Evolutionary conservation across 2,113 vertebrate species (phyloP), one percentile per base, ranked within the genome.

Genomic region (Jaculus jaculus): DNA sequence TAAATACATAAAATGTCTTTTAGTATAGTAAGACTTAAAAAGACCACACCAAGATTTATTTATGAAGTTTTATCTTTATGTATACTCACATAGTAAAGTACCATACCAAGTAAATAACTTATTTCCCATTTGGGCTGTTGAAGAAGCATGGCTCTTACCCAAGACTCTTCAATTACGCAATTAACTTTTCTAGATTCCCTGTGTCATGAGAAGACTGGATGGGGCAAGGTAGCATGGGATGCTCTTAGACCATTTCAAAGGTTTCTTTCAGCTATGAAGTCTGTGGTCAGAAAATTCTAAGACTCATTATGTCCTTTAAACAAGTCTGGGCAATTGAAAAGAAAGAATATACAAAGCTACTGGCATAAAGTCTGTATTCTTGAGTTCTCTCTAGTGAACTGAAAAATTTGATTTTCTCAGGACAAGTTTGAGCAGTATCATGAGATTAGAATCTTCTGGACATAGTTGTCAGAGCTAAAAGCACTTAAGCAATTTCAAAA

Each of bases 1-100:
- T 72, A 95, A 91, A 87, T 73, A 98, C 21, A 98, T 28, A 95
- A 97, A 95, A 95, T 10, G 1, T 92, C 13, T 80, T 95, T 42
- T 80, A 97, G 82, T 85, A 71, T 63, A 87, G 28, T 85, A 37
- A 84, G 93, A 90, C 20, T 30, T 78, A 37, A 30, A 51, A 90
- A 83, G 32, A 85, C 3, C 13, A 82, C 30, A 75, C 18, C 21
- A 75, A 83, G 23, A 39, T 68, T 84, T 91, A 92, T 37, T 15
- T 80, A 68, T 34, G 74, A 24, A 10, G 32, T 66, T 89, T 94
- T 74, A 42, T 42, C 65, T 87, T 94, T 94, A 92, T 74, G 94
- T 60, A 90, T 63, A 18, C 80, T 83, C 54, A 87, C 42, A 32
- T 28, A 85, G 2, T 7, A 18, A 89, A 91, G 37, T 47, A 47